These are phyloP conservation scores for Pleuronectes platessa DNA, from an alignment of 2,113 vertebrate genomes.

Conservation along the genomic window DNA sequence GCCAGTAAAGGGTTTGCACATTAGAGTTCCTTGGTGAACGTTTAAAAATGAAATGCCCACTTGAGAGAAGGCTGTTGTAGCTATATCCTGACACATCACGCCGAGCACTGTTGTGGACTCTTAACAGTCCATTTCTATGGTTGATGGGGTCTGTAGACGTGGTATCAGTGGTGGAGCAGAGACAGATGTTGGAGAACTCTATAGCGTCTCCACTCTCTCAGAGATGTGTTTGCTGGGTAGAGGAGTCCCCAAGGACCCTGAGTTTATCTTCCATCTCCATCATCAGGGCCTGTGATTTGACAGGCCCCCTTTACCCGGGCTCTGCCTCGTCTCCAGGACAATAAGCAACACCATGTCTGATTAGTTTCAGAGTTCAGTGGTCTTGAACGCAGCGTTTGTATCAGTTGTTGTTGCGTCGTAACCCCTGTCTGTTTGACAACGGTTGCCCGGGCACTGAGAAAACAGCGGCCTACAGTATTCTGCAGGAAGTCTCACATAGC, in stretches of 20 bases:
- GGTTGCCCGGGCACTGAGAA: slow-evolving; percentile 74
- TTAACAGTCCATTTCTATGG: slow-evolving; percentile 77
- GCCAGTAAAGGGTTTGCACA: slow-evolving; percentile 33
- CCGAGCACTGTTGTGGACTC: slow-evolving; percentile 55
- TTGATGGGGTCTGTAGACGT: slow-evolving; percentile 76
- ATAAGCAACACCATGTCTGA: slow-evolving; percentile 86
- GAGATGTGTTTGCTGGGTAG: slow-evolving; percentile 76
- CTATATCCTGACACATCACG: slow-evolving; percentile 65
- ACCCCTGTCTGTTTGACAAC: slow-evolving; percentile 81
- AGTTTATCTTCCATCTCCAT: slow-evolving; percentile 86
- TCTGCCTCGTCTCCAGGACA: slow-evolving; percentile 83
- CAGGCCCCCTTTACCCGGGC: slow-evolving; percentile 80
- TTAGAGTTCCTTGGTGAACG: slow-evolving; percentile 56
- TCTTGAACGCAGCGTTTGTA: slow-evolving; percentile 83
- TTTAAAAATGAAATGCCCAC: slow-evolving; percentile 69
- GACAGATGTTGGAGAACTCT: slow-evolving; percentile 83
- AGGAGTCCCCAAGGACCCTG: slow-evolving; percentile 77
- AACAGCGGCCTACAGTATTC: slow-evolving; percentile 62
- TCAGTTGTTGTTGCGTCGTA: slow-evolving; percentile 76
- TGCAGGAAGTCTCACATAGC: slow-evolving; percentile 32
- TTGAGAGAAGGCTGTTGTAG: slow-evolving; percentile 57
- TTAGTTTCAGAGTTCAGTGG: slow-evolving; percentile 88
- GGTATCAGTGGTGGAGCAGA: slow-evolving; percentile 62
- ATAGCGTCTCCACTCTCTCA: slow-evolving; percentile 72
- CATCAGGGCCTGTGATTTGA: slow-evolving; percentile 83